These are phyloP conservation scores for Bergia puertoricense DNA, from an alignment of 92 coral and sea anemone species.

Conservation along the genomic window DNA sequence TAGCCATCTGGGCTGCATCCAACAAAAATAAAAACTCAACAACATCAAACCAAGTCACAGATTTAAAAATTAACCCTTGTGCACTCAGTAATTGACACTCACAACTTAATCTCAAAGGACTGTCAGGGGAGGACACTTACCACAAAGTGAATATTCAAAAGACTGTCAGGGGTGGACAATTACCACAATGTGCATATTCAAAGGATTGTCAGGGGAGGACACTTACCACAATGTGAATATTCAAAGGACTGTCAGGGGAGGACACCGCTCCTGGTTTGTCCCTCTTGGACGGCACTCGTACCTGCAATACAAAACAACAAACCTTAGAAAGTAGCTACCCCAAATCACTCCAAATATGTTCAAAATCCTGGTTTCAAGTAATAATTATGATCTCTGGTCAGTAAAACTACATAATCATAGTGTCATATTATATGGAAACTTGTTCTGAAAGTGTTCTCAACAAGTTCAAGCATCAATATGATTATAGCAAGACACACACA, in stretches of 20 bases:
- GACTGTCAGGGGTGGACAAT: neutral
- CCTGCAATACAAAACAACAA: constrained; percentile 50
- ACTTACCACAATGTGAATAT: neutral
- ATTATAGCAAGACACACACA: neutral
- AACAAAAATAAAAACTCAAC: too few species aligned
- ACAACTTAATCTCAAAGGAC: neutral
- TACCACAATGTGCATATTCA: neutral
- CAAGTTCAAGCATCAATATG: too few species aligned
- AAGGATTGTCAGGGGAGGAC: constrained; percentile 30
- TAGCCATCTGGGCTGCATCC: too few species aligned
- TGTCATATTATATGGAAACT: too few species aligned
- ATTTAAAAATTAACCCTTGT: neutral
- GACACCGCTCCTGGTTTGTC: constrained; percentile 98
- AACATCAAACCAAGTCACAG: neutral
- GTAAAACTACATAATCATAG: too few species aligned
- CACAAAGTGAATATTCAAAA: neutral
- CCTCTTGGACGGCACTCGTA: constrained; percentile 89
- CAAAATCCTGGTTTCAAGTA: neutral
- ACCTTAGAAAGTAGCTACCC: neutral
- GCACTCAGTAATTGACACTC: too few species aligned
- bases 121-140: neutral
- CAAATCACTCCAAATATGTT: neutral
- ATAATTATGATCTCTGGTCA: neutral
- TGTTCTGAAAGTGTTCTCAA: too few species aligned
- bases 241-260: constrained; percentile 79